phyloP scores from a whole-genome alignment of 1,140 invertebrate genomes.

The Drosophila auraria region DNA sequence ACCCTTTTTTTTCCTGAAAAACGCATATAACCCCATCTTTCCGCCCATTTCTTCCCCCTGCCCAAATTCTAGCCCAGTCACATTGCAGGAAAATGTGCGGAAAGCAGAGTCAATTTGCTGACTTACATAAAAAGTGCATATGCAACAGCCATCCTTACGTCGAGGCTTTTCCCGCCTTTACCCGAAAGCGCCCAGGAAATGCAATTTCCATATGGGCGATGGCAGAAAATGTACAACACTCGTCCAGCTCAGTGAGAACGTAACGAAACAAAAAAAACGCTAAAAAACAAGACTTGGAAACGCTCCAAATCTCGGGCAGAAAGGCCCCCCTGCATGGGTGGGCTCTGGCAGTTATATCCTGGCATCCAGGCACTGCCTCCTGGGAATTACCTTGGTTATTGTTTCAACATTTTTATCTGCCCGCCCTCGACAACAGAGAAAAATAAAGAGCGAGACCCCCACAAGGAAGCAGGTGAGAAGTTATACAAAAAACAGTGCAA shows the following conservation, averaged over 20 bases:
- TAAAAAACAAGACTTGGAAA: conserved; percentile 44
- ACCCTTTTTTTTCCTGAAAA: neutral
- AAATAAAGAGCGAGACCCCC: conserved; percentile 3
- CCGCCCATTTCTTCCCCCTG: neutral
- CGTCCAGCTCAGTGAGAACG: conserved; percentile 7
- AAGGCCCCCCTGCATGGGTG: conserved; percentile 8
- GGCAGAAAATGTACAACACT: conserved; percentile 41
- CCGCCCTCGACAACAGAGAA: conserved; percentile 33
- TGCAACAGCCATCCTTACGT: conserved; percentile 11
- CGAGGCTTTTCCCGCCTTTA: neutral
- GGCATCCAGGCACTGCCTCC: conserved; percentile 61
- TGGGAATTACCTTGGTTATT: conserved; percentile 76
- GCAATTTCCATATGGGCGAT: conserved; percentile 57
- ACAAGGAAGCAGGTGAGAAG: conserved; percentile 33
- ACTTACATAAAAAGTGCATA: conserved; percentile 66
- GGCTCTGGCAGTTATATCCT: conserved; percentile 38
- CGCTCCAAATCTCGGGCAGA: conserved; percentile 55
- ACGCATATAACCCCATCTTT: conserved; percentile 7
- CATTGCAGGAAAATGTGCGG: conserved; percentile 64
- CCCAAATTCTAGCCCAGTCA: conserved; percentile 25
- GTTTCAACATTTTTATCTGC: conserved; percentile 77
- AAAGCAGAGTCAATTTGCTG: conserved; percentile 69
- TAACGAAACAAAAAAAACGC: conserved; percentile 9
- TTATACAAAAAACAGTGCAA: conserved; percentile 1
- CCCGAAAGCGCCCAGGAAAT: conserved; percentile 15